These are phyloP conservation scores for Falco novaeseelandiae DNA, from an alignment of 2,797 vertebrate genomes.

Conservation along the genomic window DNA sequence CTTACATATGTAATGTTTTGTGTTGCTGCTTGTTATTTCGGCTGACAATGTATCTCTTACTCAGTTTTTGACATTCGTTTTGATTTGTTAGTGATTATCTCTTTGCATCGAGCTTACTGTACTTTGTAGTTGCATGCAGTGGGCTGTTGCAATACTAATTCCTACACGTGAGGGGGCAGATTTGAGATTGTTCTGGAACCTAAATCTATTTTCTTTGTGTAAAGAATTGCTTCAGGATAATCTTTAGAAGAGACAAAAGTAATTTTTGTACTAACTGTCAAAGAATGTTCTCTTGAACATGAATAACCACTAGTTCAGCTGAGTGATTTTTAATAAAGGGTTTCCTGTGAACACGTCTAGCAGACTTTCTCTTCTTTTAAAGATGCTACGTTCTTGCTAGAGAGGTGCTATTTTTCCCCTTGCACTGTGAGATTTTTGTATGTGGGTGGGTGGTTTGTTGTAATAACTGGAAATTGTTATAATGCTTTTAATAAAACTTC, in stretches of 20 bases:
- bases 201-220: not conserved
- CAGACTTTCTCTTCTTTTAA: not conserved
- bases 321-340: not conserved
- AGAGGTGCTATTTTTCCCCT: not conserved
- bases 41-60: not conserved
- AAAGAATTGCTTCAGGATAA: not conserved
- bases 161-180: not conserved
- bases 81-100: not conserved
- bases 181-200: not conserved
- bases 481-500: not conserved
- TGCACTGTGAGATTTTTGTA: not conserved
- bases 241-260: not conserved
- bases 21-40: not conserved
- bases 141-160: not conserved
- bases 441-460: not conserved
- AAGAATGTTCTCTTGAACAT: slow-evolving; percentile 8
- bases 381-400: not conserved
- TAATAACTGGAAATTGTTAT: not conserved
- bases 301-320: not conserved
- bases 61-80: accelerated
- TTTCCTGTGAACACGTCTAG: not conserved
- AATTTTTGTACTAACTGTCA: not conserved
- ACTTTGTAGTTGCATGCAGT: accelerated
- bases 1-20: not conserved
- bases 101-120: accelerated